Conservation (phyloP, 2,888 invertebrate genomes). For the Syritta pipiens region DNA sequence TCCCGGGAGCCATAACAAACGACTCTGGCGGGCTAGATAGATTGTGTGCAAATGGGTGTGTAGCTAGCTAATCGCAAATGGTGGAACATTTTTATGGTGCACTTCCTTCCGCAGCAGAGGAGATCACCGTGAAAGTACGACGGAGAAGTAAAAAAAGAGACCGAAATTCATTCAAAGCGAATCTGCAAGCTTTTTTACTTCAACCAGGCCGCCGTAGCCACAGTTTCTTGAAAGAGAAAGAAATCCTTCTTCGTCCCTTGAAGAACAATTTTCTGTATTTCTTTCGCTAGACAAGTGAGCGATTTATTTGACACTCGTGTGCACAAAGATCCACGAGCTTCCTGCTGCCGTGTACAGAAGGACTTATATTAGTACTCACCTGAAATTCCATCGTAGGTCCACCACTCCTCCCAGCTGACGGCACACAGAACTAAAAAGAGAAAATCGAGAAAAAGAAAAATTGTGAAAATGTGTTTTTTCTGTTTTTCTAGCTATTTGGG, state of each 20-base stretch:
- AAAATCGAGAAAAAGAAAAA: constrained; percentile 47
- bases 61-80: constrained; percentile 61
- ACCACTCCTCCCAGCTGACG: constrained; percentile 95
- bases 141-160: constrained; percentile 16
- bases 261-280: constrained; percentile 51
- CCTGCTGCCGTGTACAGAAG: background rate
- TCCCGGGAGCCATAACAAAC: constrained; percentile 55
- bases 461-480: constrained; percentile 18
- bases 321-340: constrained; percentile 24
- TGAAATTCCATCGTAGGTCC: constrained; percentile 97
- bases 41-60: constrained; percentile 62
- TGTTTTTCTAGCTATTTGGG: background rate
- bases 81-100: constrained; percentile 45
- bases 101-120: constrained; percentile 20
- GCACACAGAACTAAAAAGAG: constrained; percentile 75
- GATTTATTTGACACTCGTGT: constrained; percentile 66
- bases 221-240: background rate
- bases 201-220: background rate
- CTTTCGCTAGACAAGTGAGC: constrained; percentile 61
- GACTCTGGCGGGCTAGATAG: constrained; percentile 41
- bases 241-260: constrained; percentile 4
- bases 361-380: constrained; percentile 82
- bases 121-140: background rate
- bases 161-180: constrained; percentile 28
- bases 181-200: constrained; percentile 9